These are phyloP conservation scores for Phycodurus eques DNA, from an alignment of 2,113 vertebrate species.

Conservation along the genomic window DNA sequence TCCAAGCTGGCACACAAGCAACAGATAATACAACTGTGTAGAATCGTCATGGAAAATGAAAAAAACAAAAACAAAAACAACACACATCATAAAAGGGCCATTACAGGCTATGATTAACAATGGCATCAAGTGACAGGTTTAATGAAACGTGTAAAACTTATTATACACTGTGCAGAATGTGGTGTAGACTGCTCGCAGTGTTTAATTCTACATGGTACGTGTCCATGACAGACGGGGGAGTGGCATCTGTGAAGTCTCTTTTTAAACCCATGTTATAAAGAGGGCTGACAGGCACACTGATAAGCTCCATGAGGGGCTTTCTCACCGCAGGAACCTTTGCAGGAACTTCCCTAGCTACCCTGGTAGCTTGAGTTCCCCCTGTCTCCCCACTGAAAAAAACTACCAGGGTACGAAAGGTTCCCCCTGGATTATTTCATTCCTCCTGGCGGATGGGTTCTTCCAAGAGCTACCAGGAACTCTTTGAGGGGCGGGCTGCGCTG, in stretches of 20 bases:
- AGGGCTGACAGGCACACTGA: conserved; percentile 33
- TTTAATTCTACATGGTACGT: conserved; percentile 23
- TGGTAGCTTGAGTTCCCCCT: too few species aligned
- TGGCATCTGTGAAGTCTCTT: conserved; percentile 39
- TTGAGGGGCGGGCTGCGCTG: too few species aligned
- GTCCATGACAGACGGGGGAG: conserved; percentile 29
- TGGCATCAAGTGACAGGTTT: background rate
- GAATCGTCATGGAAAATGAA: background rate
- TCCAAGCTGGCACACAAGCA: background rate
- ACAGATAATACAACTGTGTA: background rate
- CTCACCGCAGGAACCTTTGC: too few species aligned
- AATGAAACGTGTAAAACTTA: conserved; percentile 1
- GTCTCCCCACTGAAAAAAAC: too few species aligned
- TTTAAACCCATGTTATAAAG: conserved; percentile 29
- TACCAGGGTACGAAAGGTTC: too few species aligned
- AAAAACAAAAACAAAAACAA: background rate
- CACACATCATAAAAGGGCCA: background rate
- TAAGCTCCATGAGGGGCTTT: conserved; percentile 9
- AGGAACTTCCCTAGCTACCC: too few species aligned
- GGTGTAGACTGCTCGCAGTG: conserved; percentile 16
- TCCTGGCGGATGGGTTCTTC: too few species aligned
- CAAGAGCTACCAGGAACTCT: too few species aligned
- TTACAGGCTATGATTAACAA: background rate
- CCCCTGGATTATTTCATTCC: too few species aligned
- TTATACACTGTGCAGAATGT: background rate